Percentiles rank a stretch among this genome's conserved stretches.
Evolutionary conservation across 1,140 invertebrate genomes (phyloP).

Genomic region (Atopsyche davidsoni): DNA sequence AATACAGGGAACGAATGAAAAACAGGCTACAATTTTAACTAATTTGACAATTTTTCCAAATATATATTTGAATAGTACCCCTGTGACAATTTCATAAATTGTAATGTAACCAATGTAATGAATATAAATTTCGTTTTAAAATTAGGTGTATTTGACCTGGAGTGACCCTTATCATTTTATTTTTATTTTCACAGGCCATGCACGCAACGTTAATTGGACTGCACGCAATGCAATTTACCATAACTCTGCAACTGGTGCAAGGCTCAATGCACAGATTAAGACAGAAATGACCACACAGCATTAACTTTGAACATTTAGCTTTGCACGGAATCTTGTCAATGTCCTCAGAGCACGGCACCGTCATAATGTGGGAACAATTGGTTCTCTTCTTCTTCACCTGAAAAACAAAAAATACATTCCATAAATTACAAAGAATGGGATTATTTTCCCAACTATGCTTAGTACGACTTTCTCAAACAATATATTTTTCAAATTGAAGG

Average conservation of each 20-base stretch:
- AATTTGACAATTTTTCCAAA: too few relatives aligned
- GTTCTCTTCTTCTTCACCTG: conserved; percentile 19
- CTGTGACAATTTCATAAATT: too few relatives aligned
- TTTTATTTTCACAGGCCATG: too few relatives aligned
- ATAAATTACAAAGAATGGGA: not conserved
- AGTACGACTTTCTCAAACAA: not conserved
- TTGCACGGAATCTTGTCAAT: conserved; percentile 15
- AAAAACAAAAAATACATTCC: conserved; percentile 3
- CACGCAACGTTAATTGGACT: too few relatives aligned
- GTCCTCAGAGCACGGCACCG: conserved; percentile 9
- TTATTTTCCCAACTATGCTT: not conserved
- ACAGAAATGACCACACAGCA: conserved; percentile 22
- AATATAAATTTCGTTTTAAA: too few relatives aligned
- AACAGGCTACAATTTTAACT: too few relatives aligned
- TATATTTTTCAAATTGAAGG: not conserved
- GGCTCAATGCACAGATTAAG: conserved; percentile 10
- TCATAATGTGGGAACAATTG: conserved; percentile 12
- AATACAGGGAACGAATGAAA: too few relatives aligned
- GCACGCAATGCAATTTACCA: too few relatives aligned
- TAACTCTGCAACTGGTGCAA: conserved; percentile 5
- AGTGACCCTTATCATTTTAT: too few relatives aligned
- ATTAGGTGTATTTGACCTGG: too few relatives aligned
- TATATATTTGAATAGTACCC: too few relatives aligned
- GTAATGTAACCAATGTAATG: too few relatives aligned
- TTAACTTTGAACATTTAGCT: conserved; percentile 10